Evolutionary conservation across 2,888 invertebrate genomes (phyloP).

Genomic region (Octodonta nipae): DNA sequence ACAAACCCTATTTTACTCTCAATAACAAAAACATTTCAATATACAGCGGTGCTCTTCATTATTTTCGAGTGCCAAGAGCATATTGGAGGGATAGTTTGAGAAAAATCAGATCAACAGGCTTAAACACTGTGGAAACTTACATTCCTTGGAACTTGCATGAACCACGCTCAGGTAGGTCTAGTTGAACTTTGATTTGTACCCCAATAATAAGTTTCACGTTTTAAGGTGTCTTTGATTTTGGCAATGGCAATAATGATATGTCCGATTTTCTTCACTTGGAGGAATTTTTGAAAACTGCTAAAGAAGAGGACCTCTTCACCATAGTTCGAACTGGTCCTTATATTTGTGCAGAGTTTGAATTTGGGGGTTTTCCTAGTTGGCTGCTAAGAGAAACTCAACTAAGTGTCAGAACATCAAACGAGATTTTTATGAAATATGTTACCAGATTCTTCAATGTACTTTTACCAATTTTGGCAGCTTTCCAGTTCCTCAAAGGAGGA

Average conservation of each 20-base stretch:
- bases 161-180: constrained; percentile 11
- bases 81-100: constrained; percentile 70
- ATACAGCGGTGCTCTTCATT: constrained; percentile 56
- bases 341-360: constrained; percentile 85
- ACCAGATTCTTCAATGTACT: constrained; percentile 40
- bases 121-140: constrained; percentile 73
- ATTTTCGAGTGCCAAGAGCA: constrained; percentile 65
- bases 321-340: constrained; percentile 80
- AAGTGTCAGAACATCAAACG: constrained; percentile 20
- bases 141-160: constrained; percentile 44
- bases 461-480: constrained; percentile 37
- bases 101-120: constrained; percentile 68
- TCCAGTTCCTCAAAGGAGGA: constrained; percentile 59
- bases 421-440: constrained; percentile 36
- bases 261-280: constrained; percentile 42
- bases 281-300: constrained; percentile 57
- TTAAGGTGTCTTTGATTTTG: constrained; percentile 44
- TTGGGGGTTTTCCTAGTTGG: constrained; percentile 31
- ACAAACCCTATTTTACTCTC: constrained; percentile 30
- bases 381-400: constrained; percentile 27
- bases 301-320: constrained; percentile 51
- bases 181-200: not conserved
- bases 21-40: constrained; percentile 35
- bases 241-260: constrained; percentile 45
- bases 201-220: not conserved